Evolutionary conservation across 2,797 vertebrate genomes (phyloP), one percentile per base, ranked within the genome.

Genomic region (Notamacropus eugenii): DNA sequence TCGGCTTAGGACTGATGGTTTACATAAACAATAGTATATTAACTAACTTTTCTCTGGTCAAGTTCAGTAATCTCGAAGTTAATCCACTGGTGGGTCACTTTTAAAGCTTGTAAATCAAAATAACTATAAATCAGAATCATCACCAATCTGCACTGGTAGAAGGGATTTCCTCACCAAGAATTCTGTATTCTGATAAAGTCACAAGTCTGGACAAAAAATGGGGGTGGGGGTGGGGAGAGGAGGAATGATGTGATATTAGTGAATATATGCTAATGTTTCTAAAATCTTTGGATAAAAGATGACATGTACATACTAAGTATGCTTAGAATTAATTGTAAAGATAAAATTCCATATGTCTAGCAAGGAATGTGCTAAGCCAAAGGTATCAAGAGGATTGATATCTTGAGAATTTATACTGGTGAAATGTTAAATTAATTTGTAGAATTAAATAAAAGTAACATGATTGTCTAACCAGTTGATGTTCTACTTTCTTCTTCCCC

Each of bases 401-500:
- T 40, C 54, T 46, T 54, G 2, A 57, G 14, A 62, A n/a, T 59
- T 40, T 90, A 40, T 90, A 12, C 19, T 90, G 90, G 57, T 58
- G n/a, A 91, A 34, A 24, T 92, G 31, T 27, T 58, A 90, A 62
- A 27, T 55, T 46, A 91, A 62, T 55, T 46, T 94, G 16, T 14
- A 90, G 58, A 93, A 92, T 55, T 54, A 59, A 93, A 91, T 54
- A 8, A 52, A 52, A 92, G 31, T 10, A 12, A 56, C 54, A 54
- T 82, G 24, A 11, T 87, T 87, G 40, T 87, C 74, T 87, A 87
- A 3, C 40, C 74, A 87, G 24, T 11, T 50, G 74, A 50, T 50
- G 74, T 3, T 50, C 74, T 0, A 94, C 4, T 94, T 97, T 28
- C 54, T 95, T 92, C 31, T 94, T 95, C 58, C 87, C 24, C 90